Conservation (phyloP, 2,797 vertebrate species). For the Leptatherina wallacei region DNA sequence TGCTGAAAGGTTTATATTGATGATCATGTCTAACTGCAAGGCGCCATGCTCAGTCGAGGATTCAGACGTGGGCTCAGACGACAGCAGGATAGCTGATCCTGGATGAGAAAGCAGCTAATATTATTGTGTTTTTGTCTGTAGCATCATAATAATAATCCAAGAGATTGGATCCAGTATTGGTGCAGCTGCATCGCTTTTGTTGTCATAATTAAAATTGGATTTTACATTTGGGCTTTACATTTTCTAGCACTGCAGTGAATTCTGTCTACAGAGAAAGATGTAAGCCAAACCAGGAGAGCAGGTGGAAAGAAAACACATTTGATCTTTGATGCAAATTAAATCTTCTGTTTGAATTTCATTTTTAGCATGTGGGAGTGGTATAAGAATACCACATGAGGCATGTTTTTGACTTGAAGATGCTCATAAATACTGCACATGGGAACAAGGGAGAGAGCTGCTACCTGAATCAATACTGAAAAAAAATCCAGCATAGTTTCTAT, state of each 20-base stretch:
- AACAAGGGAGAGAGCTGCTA: constrained; percentile 24
- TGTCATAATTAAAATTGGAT: constrained; percentile 52
- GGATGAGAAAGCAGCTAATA: constrained; percentile 15
- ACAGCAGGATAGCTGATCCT: neutral
- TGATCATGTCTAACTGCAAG: constrained; percentile 13
- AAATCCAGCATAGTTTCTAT: constrained; percentile 60
- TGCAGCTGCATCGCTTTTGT: constrained; percentile 32
- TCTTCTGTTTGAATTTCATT: constrained; percentile 52
- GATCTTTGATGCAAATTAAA: constrained; percentile 57
- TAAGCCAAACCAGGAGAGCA: constrained; percentile 21
- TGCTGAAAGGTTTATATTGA: constrained; percentile 22
- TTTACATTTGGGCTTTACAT: neutral
- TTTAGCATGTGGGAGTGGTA: constrained; percentile 43
- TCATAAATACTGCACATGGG: constrained; percentile 36
- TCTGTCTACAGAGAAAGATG: constrained; percentile 9
- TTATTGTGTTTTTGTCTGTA: constrained; percentile 26
- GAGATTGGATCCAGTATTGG: constrained; percentile 38
- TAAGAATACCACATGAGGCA: constrained; percentile 25
- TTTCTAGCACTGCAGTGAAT: constrained; percentile 18
- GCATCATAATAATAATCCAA: constrained; percentile 29
- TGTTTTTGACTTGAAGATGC: constrained; percentile 41
- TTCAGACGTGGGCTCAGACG: constrained; percentile 4
- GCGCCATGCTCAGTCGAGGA: neutral
- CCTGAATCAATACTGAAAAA: constrained; percentile 45
- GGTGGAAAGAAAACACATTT: constrained; percentile 27